Percentiles rank a stretch among this genome's conserved stretches.
These are phyloP conservation scores for Boleophthalmus pectinirostris DNA, from an alignment of 2,113 vertebrate species.

Conservation along the genomic window DNA sequence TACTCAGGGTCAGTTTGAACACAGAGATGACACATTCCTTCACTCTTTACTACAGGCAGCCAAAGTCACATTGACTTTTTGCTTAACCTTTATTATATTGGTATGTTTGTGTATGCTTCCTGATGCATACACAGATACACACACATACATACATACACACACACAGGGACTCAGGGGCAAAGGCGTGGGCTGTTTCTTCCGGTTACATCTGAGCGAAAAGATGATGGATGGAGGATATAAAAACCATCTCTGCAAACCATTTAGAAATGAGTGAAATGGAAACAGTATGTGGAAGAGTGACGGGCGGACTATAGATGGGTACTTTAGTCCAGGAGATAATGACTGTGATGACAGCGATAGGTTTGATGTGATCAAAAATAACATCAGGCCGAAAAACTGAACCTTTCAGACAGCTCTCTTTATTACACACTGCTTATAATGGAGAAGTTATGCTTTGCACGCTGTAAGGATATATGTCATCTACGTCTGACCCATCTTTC, in stretches of 20 bases:
- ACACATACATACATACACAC: neutral
- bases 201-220: conserved; percentile 56
- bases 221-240: conserved; percentile 66
- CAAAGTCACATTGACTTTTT: conserved; percentile 52
- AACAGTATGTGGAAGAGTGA: conserved; percentile 12
- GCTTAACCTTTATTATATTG: conserved; percentile 60
- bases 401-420: neutral
- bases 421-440: neutral
- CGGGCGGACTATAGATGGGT: neutral
- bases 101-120: neutral
- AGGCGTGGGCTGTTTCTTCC: conserved; percentile 52
- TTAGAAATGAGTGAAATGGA: conserved; percentile 31
- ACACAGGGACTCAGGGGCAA: conserved; percentile 15
- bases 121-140: neutral
- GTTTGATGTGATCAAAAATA: neutral
- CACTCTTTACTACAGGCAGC: conserved; percentile 33
- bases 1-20: conserved; percentile 34
- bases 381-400: neutral
- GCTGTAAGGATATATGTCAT: neutral
- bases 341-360: neutral
- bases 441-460: neutral
- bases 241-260: conserved; percentile 48
- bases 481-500: neutral
- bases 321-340: neutral
- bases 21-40: conserved; percentile 28